Percentiles rank a stretch among this genome's conserved stretches.
Evolutionary conservation across 2,888 invertebrate genomes (phyloP).

Genomic region (Thera britannica): DNA sequence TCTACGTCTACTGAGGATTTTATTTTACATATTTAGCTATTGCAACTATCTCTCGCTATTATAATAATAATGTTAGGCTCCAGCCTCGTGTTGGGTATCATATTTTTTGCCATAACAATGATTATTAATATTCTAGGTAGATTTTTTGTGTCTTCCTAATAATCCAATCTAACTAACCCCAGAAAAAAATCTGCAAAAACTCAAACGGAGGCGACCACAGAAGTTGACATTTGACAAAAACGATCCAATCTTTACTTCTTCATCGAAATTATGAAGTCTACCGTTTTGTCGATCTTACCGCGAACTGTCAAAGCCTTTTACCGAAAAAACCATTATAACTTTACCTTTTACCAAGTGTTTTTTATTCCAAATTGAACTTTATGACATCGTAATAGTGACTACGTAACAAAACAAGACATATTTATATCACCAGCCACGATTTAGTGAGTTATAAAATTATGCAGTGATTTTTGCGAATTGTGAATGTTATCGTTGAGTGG

Average conservation of each 20-base stretch:
- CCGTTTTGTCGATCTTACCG: conserved; percentile 79
- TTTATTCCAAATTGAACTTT: conserved; percentile 42
- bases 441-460: conserved; percentile 78
- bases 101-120: not conserved
- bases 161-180: conserved; percentile 20
- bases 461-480: conserved; percentile 55
- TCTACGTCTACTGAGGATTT: too few relatives aligned
- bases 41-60: too few relatives aligned
- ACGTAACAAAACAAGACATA: conserved; percentile 11
- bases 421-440: conserved; percentile 75
- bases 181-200: conserved; percentile 50
- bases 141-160: conserved; percentile 12
- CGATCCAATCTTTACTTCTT: conserved; percentile 65
- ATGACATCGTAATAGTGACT: conserved; percentile 21
- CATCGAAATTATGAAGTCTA: conserved; percentile 81
- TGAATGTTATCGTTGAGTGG: conserved; percentile 45
- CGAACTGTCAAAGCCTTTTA: conserved; percentile 82
- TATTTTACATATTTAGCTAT: too few relatives aligned
- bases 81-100: not conserved
- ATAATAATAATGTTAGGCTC: too few relatives aligned
- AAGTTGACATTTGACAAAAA: conserved; percentile 84
- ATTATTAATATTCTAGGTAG: conserved; percentile 18
- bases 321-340: conserved; percentile 51
- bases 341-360: conserved; percentile 22
- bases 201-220: conserved; percentile 71